phyloP scores from a whole-genome alignment of 2,113 vertebrate genomes.

The Odontesthes bonariensis region DNA sequence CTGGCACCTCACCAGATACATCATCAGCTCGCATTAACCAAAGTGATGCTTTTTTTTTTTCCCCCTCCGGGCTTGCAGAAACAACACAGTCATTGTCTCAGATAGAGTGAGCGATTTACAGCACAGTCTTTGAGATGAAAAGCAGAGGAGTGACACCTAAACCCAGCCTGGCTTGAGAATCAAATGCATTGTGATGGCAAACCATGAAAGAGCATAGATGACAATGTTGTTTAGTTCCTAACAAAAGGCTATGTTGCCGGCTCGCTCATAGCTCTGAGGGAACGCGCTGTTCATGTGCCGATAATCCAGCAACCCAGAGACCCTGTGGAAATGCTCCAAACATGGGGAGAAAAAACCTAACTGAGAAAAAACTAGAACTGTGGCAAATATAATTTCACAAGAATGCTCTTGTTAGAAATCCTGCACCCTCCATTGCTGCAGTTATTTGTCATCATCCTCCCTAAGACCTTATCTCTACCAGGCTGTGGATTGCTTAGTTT shows the following conservation, averaged over 20 bases:
- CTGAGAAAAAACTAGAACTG: background rate
- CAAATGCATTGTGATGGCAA: slow-evolving; percentile 22
- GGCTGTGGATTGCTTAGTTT: background rate
- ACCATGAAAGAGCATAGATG: slow-evolving; percentile 40
- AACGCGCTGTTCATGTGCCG: slow-evolving; percentile 57
- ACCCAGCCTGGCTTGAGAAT: slow-evolving; percentile 18
- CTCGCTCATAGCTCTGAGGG: slow-evolving; percentile 39
- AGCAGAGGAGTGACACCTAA: slow-evolving; percentile 50
- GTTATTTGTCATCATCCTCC: background rate
- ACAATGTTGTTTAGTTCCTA: slow-evolving; percentile 40
- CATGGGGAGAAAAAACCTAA: no score
- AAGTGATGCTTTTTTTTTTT: slow-evolving; percentile 10
- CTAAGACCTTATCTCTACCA: background rate
- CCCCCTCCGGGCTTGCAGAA: background rate
- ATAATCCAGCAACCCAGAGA: slow-evolving; percentile 44
- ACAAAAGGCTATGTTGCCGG: slow-evolving; percentile 48
- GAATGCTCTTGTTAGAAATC: no score
- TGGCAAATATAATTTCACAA: no score
- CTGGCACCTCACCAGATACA: slow-evolving; percentile 34
- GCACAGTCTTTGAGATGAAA: slow-evolving; percentile 31
- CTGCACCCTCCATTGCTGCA: background rate
- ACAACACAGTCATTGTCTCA: slow-evolving; percentile 34
- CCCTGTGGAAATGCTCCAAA: slow-evolving; percentile 49
- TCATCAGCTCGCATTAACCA: slow-evolving; percentile 16
- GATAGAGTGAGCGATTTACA: slow-evolving; percentile 10